These are phyloP conservation scores for Pachyrhynchus sulphureomaculatus DNA, from an alignment of 1,140 invertebrate species.

Conservation along the genomic window DNA sequence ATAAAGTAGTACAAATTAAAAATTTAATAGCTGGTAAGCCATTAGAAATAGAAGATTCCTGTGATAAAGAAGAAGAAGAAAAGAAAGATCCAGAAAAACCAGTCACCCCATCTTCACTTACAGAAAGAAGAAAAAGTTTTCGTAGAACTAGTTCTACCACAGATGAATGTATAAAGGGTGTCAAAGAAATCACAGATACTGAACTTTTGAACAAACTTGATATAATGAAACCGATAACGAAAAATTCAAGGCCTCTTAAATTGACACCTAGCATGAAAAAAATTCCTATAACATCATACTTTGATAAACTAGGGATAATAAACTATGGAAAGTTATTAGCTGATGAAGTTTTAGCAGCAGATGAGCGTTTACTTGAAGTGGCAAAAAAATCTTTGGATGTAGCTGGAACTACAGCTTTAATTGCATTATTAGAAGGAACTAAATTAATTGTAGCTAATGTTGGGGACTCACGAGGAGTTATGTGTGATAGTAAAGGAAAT, in stretches of 20 bases:
- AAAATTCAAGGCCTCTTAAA: constrained; percentile 55
- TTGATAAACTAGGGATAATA: constrained; percentile 68
- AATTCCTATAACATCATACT: constrained; percentile 43
- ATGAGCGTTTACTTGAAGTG: constrained; percentile 73
- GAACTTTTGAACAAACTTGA: constrained; percentile 66
- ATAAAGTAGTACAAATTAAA: constrained; percentile 72
- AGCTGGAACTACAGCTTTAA: constrained; percentile 90
- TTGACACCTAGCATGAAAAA: constrained; percentile 41
- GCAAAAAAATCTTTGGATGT: constrained; percentile 83
- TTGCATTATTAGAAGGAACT: constrained; percentile 81
- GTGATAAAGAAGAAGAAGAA: constrained; percentile 49
- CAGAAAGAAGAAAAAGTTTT: constrained; percentile 65
- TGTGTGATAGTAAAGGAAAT: constrained; percentile 87
- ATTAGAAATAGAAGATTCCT: constrained; percentile 49
- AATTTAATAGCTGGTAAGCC: constrained; percentile 64
- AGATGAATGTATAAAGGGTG: constrained; percentile 56
- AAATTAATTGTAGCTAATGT: constrained; percentile 92
- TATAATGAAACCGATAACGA: constrained; percentile 62
- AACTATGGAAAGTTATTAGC: constrained; percentile 80
- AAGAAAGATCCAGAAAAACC: constrained; percentile 52
- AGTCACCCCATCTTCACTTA: constrained; percentile 34
- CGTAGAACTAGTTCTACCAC: constrained; percentile 64
- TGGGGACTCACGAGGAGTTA: constrained; percentile 92
- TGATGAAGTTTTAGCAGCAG: constrained; percentile 81
- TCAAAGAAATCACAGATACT: constrained; percentile 67